phyloP scores from a whole-genome alignment of 2,797 vertebrate genomes.

The Hoplostethus mediterraneus region DNA sequence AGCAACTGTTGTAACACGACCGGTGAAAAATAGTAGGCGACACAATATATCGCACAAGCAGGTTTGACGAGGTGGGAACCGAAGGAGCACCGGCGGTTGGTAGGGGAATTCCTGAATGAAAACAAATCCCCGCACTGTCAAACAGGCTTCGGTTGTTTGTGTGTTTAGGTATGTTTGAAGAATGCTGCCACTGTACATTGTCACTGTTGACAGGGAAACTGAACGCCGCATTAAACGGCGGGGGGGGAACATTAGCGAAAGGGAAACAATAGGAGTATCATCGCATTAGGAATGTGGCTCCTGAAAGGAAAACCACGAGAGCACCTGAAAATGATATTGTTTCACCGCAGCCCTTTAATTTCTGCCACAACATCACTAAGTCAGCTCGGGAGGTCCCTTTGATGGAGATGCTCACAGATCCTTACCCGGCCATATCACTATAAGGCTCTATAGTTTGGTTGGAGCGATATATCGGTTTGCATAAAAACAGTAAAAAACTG shows the following conservation, averaged over 20 bases:
- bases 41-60: constrained; percentile 64
- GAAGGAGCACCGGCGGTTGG: constrained; percentile 42
- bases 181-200: constrained; percentile 74
- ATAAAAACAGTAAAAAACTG: too few relatives aligned
- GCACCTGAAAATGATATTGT: constrained; percentile 58
- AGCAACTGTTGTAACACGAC: constrained; percentile 67
- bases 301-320: constrained; percentile 62
- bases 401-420: background rate
- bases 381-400: constrained; percentile 30
- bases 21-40: constrained; percentile 49
- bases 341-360: constrained; percentile 58
- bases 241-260: constrained; percentile 34
- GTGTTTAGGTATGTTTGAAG: constrained; percentile 74
- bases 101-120: constrained; percentile 80
- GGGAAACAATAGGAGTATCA: constrained; percentile 45
- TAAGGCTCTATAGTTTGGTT: too few relatives aligned
- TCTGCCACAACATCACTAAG: constrained; percentile 48
- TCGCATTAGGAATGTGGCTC: constrained; percentile 49
- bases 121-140: constrained; percentile 68
- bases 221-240: constrained; percentile 57
- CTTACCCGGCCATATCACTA: too few relatives aligned
- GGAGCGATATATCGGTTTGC: too few relatives aligned
- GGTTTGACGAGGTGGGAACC: constrained; percentile 69
- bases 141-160: constrained; percentile 52
- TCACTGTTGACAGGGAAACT: constrained; percentile 73